A percentile compares a stretch with the other conserved stretches of the same genome.
Evolutionary conservation across 2,797 vertebrate genomes (phyloP).

Genomic region (Champsocephalus esox): DNA sequence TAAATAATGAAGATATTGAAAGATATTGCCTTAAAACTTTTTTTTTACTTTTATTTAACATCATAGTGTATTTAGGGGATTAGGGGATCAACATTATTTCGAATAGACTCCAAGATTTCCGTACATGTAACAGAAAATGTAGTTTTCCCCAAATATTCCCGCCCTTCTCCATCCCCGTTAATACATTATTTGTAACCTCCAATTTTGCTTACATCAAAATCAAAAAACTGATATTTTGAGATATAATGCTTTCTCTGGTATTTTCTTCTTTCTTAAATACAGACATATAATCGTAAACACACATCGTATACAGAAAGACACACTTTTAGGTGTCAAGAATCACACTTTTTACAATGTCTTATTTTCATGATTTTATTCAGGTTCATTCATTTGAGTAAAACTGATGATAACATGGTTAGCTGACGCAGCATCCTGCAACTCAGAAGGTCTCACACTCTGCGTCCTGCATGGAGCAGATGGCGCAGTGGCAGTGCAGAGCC

Average conservation of each 20-base stretch:
- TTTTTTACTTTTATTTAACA: too few relatives aligned
- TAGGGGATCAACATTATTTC: too few relatives aligned
- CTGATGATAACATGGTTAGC: background rate
- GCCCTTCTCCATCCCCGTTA: too few relatives aligned
- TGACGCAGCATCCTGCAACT: slow-evolving; percentile 21
- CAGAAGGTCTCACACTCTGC: slow-evolving; percentile 85
- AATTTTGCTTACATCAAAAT: too few relatives aligned
- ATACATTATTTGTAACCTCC: too few relatives aligned
- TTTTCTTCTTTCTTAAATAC: background rate
- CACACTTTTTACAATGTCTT: background rate
- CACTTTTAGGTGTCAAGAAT: background rate
- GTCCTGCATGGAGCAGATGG: slow-evolving; percentile 81
- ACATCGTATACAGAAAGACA: background rate
- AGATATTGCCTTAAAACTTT: too few relatives aligned
- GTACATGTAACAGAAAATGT: too few relatives aligned
- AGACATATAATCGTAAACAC: slow-evolving; percentile 1
- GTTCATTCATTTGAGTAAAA: background rate
- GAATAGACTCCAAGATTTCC: too few relatives aligned
- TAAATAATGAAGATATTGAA: too few relatives aligned
- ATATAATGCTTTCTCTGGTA: background rate
- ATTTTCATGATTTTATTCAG: slow-evolving; percentile 27
- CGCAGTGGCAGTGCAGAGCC: slow-evolving; percentile 83
- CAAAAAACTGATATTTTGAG: background rate
- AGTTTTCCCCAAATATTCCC: too few relatives aligned
- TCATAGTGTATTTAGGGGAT: too few relatives aligned